These are phyloP conservation scores for Babyrousa celebensis DNA, from an alignment of 2,797 vertebrate species.

Conservation along the genomic window DNA sequence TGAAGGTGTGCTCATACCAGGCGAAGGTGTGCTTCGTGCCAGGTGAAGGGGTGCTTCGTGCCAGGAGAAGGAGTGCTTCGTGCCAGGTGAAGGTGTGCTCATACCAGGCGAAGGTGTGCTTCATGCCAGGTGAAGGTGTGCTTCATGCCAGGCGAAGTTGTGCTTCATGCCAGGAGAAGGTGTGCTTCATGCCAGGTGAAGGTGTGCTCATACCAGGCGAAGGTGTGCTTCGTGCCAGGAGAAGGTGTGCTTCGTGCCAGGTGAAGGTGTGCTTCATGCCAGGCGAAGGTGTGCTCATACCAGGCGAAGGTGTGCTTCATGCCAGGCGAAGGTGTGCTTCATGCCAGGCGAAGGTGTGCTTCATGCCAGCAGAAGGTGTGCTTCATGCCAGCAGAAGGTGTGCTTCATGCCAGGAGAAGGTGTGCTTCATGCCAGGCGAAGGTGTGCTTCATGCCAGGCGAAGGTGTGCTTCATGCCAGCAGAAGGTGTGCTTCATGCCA, in stretches of 20 bases:
- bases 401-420: not conserved
- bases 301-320: not conserved
- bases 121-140: too few species aligned
- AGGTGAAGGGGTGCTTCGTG: not conserved
- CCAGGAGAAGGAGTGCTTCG: too few species aligned
- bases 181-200: not conserved
- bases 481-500: not conserved
- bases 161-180: too few species aligned
- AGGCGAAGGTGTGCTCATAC: not conserved
- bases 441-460: not conserved
- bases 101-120: not conserved
- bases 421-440: not conserved
- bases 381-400: not conserved
- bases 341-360: not conserved
- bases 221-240: not conserved
- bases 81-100: not conserved
- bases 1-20: not conserved
- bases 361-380: not conserved
- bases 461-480: not conserved
- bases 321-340: not conserved
- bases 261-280: not conserved
- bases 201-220: not conserved
- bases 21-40: not conserved
- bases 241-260: not conserved
- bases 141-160: not conserved